Conservation (phyloP, 2,113 vertebrate species). For the Nothocercus julius region DNA sequence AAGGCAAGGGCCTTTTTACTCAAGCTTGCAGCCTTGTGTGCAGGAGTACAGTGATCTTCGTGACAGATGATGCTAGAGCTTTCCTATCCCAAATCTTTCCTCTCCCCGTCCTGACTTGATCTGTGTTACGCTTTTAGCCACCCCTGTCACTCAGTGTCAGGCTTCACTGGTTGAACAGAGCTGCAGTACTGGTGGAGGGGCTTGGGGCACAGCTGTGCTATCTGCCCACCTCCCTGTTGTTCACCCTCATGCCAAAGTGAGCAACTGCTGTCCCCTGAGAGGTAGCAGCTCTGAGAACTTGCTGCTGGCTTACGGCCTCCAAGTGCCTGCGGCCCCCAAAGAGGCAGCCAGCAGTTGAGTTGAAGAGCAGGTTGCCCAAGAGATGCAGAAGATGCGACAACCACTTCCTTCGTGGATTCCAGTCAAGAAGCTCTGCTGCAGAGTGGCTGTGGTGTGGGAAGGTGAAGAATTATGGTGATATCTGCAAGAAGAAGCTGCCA, state of each 20-base stretch:
- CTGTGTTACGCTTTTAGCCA: background rate
- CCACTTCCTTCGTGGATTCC: background rate
- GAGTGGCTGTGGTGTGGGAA: background rate
- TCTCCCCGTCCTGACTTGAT: fast-evolving
- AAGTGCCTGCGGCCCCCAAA: background rate
- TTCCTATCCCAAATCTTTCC: background rate
- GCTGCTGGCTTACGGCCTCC: background rate
- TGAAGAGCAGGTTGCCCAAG: background rate
- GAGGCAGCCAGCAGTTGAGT: background rate
- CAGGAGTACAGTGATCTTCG: background rate
- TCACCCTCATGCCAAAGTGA: background rate
- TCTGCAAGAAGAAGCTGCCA: background rate
- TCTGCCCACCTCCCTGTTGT: background rate
- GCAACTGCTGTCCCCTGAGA: background rate
- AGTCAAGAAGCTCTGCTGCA: background rate
- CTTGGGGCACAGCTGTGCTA: fast-evolving
- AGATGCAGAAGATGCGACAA: background rate
- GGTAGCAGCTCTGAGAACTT: background rate
- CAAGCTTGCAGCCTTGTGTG: background rate
- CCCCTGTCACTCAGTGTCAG: fast-evolving
- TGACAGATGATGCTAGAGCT: background rate
- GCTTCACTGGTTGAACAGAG: background rate
- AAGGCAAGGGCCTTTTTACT: background rate
- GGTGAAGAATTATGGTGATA: background rate
- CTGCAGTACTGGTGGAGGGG: background rate